Base-by-base conservation (phyloP, 2,888 invertebrate species). In the Euclidia mi region DNA sequence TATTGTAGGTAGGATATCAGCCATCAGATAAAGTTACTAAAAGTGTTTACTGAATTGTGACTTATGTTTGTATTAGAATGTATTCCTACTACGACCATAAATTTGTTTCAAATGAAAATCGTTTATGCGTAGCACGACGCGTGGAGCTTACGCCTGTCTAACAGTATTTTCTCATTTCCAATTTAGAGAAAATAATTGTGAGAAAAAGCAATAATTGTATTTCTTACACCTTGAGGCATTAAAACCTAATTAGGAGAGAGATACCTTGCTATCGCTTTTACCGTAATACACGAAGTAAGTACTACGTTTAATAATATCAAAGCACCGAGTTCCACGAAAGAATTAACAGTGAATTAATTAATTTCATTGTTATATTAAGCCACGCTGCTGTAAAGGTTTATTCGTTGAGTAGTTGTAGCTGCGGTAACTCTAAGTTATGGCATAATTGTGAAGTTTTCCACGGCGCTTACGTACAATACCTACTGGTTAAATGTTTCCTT, bases 401-500 rank as follows among this genome's bases (percentile, higher is more conserved):
- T 58, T 58, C 47, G 56, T 42, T 32, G 25, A 61, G 43, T 29
- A 31, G 38, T 52, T 52, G 50, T 15, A 51, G 41, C 34, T 58
- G 47, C 45, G 46, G 53, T 59, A 28, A 25, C 4, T 25, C 6
- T 14, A n/a, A 52, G 18, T 51, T 38, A 35, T 51, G 58, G 60
- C 55, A 70, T 47, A 34, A 48, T 25, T 57, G 2, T 42, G 55
- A 65, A 78, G 69, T 77, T 81, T 79, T 76, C 71, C 73, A 67
- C 73, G 66, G 59, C 70, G 66, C 62, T 52, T 53, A 52, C 57
- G 31, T 40, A n/a, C n/a, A n/a, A n/a, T 20, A 15, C 12, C 18
- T 44, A 55, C 50, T 53, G 52, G 58, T 67, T 62, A 70, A 73
- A 65, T 61, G 75, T 81, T 86, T 83, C 82, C 80, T 82, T 82